phyloP scores from a whole-genome alignment of 2,888 invertebrate species.

The Doris montereyensis region DNA sequence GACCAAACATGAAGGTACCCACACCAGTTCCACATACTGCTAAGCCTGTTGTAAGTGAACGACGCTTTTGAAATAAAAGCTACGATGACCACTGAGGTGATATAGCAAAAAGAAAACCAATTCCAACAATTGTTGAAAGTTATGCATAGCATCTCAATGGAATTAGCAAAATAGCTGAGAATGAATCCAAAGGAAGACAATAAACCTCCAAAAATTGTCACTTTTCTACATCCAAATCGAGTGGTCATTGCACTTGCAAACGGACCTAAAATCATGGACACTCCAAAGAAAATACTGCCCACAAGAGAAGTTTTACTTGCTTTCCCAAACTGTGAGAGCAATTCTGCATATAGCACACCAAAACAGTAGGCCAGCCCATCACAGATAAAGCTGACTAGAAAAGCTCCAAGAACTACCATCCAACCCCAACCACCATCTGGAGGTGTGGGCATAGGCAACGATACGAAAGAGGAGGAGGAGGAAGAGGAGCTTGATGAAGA shows the following conservation, averaged over 20 bases:
- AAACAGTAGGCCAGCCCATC: constrained; percentile 95
- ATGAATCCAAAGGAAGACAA: constrained; percentile 67
- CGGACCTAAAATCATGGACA: constrained; percentile 81
- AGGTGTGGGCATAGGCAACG: constrained; percentile 55
- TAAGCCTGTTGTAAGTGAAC: constrained; percentile 72
- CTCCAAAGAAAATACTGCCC: constrained; percentile 91
- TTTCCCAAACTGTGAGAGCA: constrained; percentile 87
- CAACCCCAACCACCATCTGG: constrained; percentile 95
- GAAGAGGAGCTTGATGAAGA: constrained; percentile 44
- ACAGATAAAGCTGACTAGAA: constrained; percentile 90
- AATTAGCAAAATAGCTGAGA: constrained; percentile 62
- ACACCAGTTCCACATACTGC: constrained; percentile 72
- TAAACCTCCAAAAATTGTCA: constrained; percentile 68
- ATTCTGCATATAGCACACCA: constrained; percentile 89
- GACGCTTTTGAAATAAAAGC: constrained; percentile 69
- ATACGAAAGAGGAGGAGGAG: constrained; percentile 45
- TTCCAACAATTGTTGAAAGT: constrained; percentile 71
- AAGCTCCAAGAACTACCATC: constrained; percentile 91
- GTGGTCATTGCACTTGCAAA: constrained; percentile 69
- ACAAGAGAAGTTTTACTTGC: constrained; percentile 91
- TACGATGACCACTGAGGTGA: constrained; percentile 71
- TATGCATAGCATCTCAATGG: constrained; percentile 67
- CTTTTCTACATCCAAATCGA: constrained; percentile 69
- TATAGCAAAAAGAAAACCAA: constrained; percentile 70
- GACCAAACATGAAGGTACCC: constrained; percentile 71